Conservation (phyloP, 2,113 vertebrate species). For the Bufo bufo region DNA sequence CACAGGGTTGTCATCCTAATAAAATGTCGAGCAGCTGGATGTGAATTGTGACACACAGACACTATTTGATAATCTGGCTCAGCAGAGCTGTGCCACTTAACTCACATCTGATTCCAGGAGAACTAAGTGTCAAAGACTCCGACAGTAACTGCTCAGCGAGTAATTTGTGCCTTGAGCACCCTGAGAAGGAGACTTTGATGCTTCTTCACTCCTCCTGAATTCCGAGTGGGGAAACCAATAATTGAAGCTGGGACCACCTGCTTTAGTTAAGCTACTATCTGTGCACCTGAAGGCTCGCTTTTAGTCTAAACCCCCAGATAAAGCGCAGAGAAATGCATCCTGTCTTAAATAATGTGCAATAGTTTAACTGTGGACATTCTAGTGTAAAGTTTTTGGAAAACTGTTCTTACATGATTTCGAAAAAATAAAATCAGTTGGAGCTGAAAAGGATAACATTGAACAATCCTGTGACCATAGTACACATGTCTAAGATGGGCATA, state of each 20-base stretch:
- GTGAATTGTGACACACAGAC: slow-evolving; percentile 44
- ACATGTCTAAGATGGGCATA: too few relatives aligned
- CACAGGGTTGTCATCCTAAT: slow-evolving; percentile 23
- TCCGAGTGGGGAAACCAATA: slow-evolving; percentile 31
- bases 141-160: slow-evolving; percentile 35
- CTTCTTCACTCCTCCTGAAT: slow-evolving; percentile 30
- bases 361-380: neutral
- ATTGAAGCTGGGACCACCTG: slow-evolving; percentile 51
- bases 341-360: neutral
- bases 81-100: slow-evolving; percentile 25
- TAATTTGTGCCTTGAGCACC: slow-evolving; percentile 49
- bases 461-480: neutral
- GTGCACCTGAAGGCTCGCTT: slow-evolving; percentile 20
- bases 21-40: slow-evolving; percentile 40
- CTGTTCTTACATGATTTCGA: neutral
- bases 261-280: neutral
- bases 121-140: slow-evolving; percentile 47
- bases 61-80: slow-evolving; percentile 44
- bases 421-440: neutral
- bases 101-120: slow-evolving; percentile 48
- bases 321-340: neutral
- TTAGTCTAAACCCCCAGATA: neutral
- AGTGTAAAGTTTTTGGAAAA: neutral
- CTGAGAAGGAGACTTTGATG: slow-evolving; percentile 47
- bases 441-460: neutral